Conservation (phyloP, 2,113 vertebrate genomes). For the Ovibos moschatus region DNA sequence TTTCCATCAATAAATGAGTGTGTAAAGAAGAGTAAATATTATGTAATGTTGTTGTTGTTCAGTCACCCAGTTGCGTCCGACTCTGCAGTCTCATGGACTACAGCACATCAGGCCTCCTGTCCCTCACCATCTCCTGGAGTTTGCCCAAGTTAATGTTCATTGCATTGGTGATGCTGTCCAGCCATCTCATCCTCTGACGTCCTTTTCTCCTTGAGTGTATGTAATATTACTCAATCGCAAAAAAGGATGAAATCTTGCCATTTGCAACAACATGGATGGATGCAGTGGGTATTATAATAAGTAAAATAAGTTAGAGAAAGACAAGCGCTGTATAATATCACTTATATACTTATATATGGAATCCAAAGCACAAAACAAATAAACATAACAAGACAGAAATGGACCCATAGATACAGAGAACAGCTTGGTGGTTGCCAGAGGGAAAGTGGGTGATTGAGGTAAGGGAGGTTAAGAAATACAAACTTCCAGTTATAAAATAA, state of each 20-base stretch:
- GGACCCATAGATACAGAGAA: background rate
- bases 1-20: background rate
- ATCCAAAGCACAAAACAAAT: background rate
- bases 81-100: background rate
- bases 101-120: background rate
- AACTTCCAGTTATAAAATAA: background rate
- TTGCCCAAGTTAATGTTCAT: background rate
- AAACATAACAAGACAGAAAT: background rate
- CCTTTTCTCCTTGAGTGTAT: background rate
- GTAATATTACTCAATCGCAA: background rate
- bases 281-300: background rate
- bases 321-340: rapidly evolving
- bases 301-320: background rate
- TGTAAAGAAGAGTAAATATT: background rate
- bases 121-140: background rate
- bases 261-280: background rate
- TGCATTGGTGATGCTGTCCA: background rate
- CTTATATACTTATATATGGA: background rate
- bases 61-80: background rate
- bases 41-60: background rate
- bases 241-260: background rate
- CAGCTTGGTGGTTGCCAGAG: background rate
- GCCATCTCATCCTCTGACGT: background rate
- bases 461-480: background rate
- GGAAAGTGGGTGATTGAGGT: background rate